Base-by-base conservation (phyloP, 2,797 vertebrate genomes). In the Melanotaenia nigrans region DNA sequence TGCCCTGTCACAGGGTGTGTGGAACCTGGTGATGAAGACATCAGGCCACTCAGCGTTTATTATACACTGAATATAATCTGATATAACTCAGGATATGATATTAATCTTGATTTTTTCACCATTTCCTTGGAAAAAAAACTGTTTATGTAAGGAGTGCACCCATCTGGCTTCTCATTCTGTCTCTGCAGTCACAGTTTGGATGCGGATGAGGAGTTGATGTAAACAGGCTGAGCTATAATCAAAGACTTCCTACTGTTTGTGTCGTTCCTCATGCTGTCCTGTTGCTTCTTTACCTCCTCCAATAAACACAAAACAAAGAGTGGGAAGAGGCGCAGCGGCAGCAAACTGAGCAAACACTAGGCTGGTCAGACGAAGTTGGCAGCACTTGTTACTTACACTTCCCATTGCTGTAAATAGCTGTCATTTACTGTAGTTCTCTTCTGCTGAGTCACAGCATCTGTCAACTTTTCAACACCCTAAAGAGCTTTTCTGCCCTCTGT, bases 1-100 rank as follows among this genome's bases (percentile, higher is more conserved):
- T 64, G 7, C 22, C 13, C 30, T 24, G 32, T 59, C 59, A 54
- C 30, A 67, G 71, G 76, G 70, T 54, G 72, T 84, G 76, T 78
- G 42, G 10, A 70, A 73, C 13, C 61, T 75, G 71, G 81, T 38
- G 60, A 91, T 87, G 84, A 87, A 71, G 47, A 49, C 58, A 42
- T 81, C 61, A 76, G 61, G 57, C 82, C 72, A 73, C 51, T 60
- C 54, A 61, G 42, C 24, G 55, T 61, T 36, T 68, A 11, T 78
- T 63, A 42, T 72, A 77, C 59, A 78, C 10, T 56, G 75, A 77
- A 76, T 81, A 77, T 82, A 81, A 85, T 83, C 35, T 71, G 72
- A 90, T 84, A 59, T 71, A 32, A 4, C 16, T 30, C 67, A 72
- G 58, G 62, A 78, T 86, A 55, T 82, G 58, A 87, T 79, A 65